A percentile compares a stretch with the other conserved stretches of the same genome.
Evolutionary conservation across 2,113 vertebrate genomes (phyloP).

Genomic region (Hippoglossus stenolepis): DNA sequence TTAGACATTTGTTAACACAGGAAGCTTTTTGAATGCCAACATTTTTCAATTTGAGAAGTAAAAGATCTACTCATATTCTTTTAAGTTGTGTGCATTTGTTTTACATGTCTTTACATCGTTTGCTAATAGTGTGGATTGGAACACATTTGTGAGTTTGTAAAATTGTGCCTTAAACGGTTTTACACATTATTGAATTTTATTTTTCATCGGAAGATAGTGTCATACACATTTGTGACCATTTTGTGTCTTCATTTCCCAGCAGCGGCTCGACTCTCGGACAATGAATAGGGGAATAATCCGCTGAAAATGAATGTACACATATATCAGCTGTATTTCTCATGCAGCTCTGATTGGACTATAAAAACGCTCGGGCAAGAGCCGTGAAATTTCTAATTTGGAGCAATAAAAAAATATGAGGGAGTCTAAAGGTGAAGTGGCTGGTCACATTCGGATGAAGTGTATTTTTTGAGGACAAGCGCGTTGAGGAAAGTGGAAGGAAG

Average conservation of each 20-base stretch:
- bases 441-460: background rate
- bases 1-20: no score
- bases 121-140: background rate
- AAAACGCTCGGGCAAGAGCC: background rate
- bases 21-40: no score
- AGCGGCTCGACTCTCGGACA: constrained; percentile 16
- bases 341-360: background rate
- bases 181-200: background rate
- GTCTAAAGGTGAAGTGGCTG: background rate
- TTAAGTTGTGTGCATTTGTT: no score
- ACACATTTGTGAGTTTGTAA: background rate
- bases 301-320: constrained; percentile 27
- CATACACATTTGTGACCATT: background rate
- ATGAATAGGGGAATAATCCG: constrained; percentile 41
- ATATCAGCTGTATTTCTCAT: background rate
- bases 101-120: background rate
- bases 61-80: no score
- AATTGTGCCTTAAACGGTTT: no score
- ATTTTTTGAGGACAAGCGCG: background rate
- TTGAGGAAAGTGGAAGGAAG: background rate
- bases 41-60: no score
- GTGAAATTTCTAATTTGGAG: background rate
- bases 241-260: no score
- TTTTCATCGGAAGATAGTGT: no score
- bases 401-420: background rate